A percentile compares a stretch with the other conserved stretches of the same genome.
phyloP scores from a whole-genome alignment of 2,888 invertebrate genomes.

The Spilosoma lubricipeda region DNA sequence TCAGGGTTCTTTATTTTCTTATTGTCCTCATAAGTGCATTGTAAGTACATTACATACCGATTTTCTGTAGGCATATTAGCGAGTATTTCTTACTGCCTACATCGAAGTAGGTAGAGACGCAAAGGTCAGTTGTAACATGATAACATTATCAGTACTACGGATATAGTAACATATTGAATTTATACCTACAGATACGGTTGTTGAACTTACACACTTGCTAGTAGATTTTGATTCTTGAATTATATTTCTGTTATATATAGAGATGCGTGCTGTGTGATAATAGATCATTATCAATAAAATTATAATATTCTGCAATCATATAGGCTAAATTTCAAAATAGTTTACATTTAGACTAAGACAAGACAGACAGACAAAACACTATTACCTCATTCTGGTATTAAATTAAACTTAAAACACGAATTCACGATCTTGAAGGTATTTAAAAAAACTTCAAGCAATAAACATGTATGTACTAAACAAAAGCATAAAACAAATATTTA shows the following conservation, averaged over 20 bases:
- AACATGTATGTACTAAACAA: neutral
- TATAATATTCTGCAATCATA: no score
- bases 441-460: neutral
- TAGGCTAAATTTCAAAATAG: neutral
- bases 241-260: neutral
- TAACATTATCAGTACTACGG: neutral
- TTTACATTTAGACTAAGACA: neutral
- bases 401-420: neutral
- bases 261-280: no score
- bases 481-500: neutral
- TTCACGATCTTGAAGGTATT: neutral
- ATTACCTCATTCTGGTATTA: neutral
- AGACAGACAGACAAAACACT: neutral
- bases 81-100: neutral
- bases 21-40: neutral
- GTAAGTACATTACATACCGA: neutral
- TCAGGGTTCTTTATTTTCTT: neutral
- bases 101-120: neutral
- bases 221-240: neutral
- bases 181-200: neutral
- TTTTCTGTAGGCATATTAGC: neutral
- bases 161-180: neutral
- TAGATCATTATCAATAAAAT: no score
- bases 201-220: neutral
- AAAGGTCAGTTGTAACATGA: neutral